phyloP scores from a whole-genome alignment of 92 coral and sea anemone species.

The Phenganax marumi region DNA sequence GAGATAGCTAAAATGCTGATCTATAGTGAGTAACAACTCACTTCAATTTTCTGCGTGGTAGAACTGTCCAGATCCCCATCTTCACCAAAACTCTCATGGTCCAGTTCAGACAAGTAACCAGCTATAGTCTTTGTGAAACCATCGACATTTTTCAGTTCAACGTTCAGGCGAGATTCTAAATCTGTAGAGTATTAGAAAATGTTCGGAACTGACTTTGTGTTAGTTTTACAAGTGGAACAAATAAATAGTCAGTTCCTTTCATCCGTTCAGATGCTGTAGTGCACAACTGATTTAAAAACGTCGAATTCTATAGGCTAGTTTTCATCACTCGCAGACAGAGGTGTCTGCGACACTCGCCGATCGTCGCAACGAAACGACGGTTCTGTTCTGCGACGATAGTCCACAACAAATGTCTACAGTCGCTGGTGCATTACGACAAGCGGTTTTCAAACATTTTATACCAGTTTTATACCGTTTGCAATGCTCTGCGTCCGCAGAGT shows the following conservation, averaged over 20 bases:
- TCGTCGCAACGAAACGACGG: no score
- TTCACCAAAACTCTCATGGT: slow-evolving; percentile 10
- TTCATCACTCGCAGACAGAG: no score
- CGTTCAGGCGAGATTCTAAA: slow-evolving; percentile 17
- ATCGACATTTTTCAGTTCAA: slow-evolving; percentile 11
- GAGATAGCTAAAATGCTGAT: not conserved
- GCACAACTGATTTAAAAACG: no score
- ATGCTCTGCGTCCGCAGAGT: no score
- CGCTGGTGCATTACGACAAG: not conserved
- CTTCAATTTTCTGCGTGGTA: slow-evolving; percentile 28
- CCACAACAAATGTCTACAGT: no score
- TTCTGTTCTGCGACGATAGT: no score
- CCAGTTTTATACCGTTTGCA: no score
- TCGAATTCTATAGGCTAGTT: no score
- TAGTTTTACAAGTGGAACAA: not conserved
- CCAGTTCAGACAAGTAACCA: slow-evolving; percentile 30
- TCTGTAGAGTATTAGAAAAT: not conserved
- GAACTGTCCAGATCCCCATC: not conserved
- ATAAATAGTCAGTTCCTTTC: no score
- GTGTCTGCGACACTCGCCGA: no score
- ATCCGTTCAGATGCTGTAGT: no score
- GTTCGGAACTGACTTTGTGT: not conserved
- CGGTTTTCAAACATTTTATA: not conserved
- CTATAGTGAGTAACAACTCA: not conserved
- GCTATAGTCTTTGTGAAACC: slow-evolving; percentile 32